A percentile compares a stretch with the other conserved stretches of the same genome.
Evolutionary conservation across 2,113 vertebrate species (phyloP).

Genomic region (Dendrocopos noguchii): DNA sequence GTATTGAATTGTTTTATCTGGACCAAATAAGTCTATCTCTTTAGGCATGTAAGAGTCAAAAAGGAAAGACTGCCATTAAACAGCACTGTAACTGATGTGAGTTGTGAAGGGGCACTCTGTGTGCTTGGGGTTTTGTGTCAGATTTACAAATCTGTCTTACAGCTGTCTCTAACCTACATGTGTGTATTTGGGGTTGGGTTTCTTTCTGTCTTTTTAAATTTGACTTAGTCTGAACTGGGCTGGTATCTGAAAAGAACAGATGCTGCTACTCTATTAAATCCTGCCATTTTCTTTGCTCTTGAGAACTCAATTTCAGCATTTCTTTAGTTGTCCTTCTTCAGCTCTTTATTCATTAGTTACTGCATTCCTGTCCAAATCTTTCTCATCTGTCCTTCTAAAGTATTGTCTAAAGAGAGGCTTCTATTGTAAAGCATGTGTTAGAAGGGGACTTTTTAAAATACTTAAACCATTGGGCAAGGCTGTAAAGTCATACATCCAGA

Average conservation of each 20-base stretch:
- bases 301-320: not conserved
- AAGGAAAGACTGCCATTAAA: not conserved
- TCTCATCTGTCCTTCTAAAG: not conserved
- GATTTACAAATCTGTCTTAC: not conserved
- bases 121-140: not conserved
- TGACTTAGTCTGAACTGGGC: too few relatives aligned
- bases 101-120: not conserved
- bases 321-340: not conserved
- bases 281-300: not conserved
- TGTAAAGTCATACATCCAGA: not conserved
- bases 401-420: not conserved
- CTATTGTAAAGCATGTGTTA: not conserved
- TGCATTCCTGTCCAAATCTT: accelerated
- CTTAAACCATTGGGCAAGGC: not conserved
- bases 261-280: not conserved
- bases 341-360: not conserved
- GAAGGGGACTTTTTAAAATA: not conserved
- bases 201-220: not conserved
- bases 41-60: not conserved
- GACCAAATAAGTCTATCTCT: not conserved
- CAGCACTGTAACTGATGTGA: not conserved
- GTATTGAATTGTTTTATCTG: not conserved
- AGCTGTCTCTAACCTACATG: not conserved
- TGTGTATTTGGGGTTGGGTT: not conserved
- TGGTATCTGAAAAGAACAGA: not conserved